These are phyloP conservation scores for Anguilla rostrata DNA, from an alignment of 2,113 vertebrate species.

Conservation along the genomic window DNA sequence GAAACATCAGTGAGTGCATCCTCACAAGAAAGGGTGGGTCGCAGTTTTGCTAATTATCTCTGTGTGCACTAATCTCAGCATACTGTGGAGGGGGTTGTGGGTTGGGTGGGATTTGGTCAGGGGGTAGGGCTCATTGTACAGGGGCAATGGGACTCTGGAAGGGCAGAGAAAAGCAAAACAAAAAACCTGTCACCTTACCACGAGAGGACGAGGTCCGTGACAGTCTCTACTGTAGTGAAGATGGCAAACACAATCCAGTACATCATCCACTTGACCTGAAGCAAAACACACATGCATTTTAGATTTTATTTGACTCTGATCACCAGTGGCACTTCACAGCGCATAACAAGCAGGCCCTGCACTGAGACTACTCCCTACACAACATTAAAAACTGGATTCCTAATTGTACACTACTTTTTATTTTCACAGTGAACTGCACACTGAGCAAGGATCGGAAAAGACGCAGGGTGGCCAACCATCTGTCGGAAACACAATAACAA, in stretches of 20 bases:
- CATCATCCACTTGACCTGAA: slow-evolving; percentile 99
- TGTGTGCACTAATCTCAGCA: no score
- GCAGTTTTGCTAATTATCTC: no score
- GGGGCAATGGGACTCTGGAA: neutral
- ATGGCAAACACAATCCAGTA: slow-evolving; percentile 99
- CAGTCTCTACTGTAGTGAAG: slow-evolving; percentile 93
- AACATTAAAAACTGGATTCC: neutral
- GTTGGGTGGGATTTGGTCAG: neutral
- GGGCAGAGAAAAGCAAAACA: neutral
- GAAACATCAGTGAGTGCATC: no score
- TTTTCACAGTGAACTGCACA: neutral
- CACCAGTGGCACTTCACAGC: neutral
- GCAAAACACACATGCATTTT: neutral
- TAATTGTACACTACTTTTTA: neutral
- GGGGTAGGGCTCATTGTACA: neutral
- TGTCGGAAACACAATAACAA: slow-evolving; percentile 32
- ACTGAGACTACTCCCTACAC: neutral
- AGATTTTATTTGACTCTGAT: neutral
- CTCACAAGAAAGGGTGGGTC: no score
- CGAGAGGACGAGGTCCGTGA: slow-evolving; percentile 91
- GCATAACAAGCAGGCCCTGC: neutral
- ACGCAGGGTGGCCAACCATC: neutral
- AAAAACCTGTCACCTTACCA: slow-evolving; percentile 77
- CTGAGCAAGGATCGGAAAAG: neutral
- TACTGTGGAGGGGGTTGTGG: neutral